Conservation (phyloP, 2,797 vertebrate genomes). For the Huso huso region DNA sequence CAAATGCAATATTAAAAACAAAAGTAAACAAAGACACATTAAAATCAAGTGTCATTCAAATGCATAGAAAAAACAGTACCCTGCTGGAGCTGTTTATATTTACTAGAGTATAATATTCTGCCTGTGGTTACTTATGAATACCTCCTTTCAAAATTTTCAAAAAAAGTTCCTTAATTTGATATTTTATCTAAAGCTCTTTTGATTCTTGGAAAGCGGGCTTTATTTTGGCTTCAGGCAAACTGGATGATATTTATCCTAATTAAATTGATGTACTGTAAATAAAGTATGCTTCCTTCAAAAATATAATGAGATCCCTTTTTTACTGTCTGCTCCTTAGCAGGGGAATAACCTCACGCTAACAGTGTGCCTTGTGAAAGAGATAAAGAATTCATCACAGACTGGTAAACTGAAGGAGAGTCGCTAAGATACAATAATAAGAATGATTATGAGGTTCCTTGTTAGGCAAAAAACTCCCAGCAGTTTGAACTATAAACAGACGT, state of each 20-base stretch:
- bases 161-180: too few relatives aligned
- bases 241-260: background rate
- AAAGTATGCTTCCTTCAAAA: background rate
- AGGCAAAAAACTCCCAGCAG: background rate
- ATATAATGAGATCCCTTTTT: slow-evolving; percentile 3
- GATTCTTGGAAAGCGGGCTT: too few relatives aligned
- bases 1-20: too few relatives aligned
- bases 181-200: too few relatives aligned
- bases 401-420: background rate
- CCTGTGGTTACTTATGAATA: too few relatives aligned
- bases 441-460: background rate
- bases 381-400: background rate
- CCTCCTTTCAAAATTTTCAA: too few relatives aligned
- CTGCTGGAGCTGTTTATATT: too few relatives aligned
- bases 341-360: background rate
- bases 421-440: background rate
- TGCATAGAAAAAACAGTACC: too few relatives aligned
- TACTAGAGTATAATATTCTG: too few relatives aligned
- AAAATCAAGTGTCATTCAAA: too few relatives aligned
- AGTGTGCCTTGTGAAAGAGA: background rate
- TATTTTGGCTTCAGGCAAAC: background rate
- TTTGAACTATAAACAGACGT: too few relatives aligned
- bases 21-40: too few relatives aligned
- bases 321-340: background rate
- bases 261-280: background rate